A percentile compares a stretch with the other conserved stretches of the same genome.
phyloP scores from a whole-genome alignment of 2,797 vertebrate species.

The Hypotaenidia okinawae region DNA sequence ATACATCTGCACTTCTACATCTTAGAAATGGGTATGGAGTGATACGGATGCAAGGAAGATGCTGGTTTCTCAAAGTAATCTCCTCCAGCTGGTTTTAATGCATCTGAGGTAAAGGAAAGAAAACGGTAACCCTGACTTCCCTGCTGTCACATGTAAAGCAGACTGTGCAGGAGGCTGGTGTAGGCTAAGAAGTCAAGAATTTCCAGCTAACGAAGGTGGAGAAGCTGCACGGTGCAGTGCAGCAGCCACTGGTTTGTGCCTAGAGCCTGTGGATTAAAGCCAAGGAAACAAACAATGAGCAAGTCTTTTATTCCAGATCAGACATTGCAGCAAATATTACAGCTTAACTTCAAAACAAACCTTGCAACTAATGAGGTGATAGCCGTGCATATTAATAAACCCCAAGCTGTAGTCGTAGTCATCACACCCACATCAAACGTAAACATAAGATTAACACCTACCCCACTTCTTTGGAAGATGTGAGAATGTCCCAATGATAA shows the following conservation, averaged over 20 bases:
- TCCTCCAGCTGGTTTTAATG: not conserved
- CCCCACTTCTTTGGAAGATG: slow-evolving; percentile 72
- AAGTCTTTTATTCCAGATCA: slow-evolving; percentile 61
- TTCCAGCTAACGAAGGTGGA: not conserved
- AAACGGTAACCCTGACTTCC: not conserved
- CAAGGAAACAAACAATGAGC: slow-evolving; percentile 73
- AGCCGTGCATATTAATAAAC: slow-evolving; percentile 79
- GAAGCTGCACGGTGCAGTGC: not conserved
- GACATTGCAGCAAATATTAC: slow-evolving; percentile 65
- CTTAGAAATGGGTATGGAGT: not conserved
- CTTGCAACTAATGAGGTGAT: slow-evolving; percentile 79
- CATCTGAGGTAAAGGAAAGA: not conserved
- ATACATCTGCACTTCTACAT: rapidly evolving
- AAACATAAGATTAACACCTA: slow-evolving; percentile 79
- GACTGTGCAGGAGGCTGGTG: not conserved
- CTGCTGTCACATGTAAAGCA: not conserved
- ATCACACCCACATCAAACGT: slow-evolving; percentile 78
- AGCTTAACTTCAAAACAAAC: slow-evolving; percentile 78
- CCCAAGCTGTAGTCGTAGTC: slow-evolving; percentile 57
- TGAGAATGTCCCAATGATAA: slow-evolving; percentile 76
- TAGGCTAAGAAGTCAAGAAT: not conserved
- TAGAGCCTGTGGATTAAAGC: slow-evolving; percentile 28
- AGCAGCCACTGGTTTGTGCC: not conserved
- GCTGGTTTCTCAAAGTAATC: not conserved
- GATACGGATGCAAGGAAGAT: not conserved